A percentile compares a stretch with the other conserved stretches of the same genome.
Conservation (phyloP, 2,113 vertebrate species). For the Collichthys lucidus region DNA sequence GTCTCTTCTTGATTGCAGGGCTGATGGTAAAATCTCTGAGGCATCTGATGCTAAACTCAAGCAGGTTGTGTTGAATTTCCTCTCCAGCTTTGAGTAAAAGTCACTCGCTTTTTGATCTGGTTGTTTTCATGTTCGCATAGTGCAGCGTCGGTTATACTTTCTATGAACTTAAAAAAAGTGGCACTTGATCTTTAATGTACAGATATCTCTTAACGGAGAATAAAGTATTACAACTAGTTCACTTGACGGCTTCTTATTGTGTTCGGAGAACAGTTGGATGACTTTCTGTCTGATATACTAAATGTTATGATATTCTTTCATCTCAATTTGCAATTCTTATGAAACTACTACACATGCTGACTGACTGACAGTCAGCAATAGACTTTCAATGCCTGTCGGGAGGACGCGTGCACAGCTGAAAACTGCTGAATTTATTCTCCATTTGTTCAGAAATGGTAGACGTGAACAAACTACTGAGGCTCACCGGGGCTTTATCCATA, state of each 20-base stretch:
- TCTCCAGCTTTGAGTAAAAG: constrained; percentile 81
- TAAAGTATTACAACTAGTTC: constrained; percentile 73
- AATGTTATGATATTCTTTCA: no score
- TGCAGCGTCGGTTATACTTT: constrained; percentile 62
- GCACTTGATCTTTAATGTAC: constrained; percentile 80
- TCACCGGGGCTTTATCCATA: no score
- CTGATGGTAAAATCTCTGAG: constrained; percentile 94
- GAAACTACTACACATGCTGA: no score
- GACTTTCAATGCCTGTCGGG: no score
- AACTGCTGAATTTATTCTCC: no score
- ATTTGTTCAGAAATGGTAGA: not conserved
- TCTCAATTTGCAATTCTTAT: not conserved
- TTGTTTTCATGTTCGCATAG: constrained; percentile 64
- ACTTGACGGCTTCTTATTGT: not conserved
- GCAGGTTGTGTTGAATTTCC: constrained; percentile 91
- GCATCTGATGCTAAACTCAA: constrained; percentile 92
- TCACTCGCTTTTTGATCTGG: constrained; percentile 17
- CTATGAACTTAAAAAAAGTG: constrained; percentile 61
- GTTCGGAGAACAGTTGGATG: not conserved
- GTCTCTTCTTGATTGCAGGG: constrained; percentile 79
- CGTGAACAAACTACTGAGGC: not conserved
- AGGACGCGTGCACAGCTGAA: no score
- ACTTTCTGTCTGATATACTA: not conserved
- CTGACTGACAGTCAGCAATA: no score
- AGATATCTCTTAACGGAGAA: constrained; percentile 72